Conservation (phyloP, 2,797 vertebrate genomes). For the Eleutherodactylus coqui region DNA sequence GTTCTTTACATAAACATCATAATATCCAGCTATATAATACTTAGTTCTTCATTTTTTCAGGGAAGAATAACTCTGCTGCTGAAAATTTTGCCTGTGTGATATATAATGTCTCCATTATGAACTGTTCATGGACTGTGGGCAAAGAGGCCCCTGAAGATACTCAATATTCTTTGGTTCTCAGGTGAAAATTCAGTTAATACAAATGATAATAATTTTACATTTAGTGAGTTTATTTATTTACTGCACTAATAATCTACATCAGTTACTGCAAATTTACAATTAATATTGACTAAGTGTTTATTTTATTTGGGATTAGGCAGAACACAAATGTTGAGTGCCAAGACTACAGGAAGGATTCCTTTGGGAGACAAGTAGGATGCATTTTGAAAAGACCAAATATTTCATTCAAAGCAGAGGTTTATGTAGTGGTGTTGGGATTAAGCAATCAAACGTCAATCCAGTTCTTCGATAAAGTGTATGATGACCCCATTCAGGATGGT, state of each 20-base stretch:
- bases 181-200: constrained; percentile 9
- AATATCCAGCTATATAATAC: background rate
- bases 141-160: constrained; percentile 39
- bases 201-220: background rate
- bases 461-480: background rate
- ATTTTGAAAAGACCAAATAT: background rate
- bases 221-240: too few species aligned
- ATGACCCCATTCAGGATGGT: background rate
- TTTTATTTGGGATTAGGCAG: constrained; percentile 18
- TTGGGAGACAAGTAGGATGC: constrained; percentile 37
- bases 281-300: background rate
- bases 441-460: constrained; percentile 16
- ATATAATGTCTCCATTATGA: constrained; percentile 26
- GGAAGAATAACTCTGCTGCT: constrained; percentile 22
- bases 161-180: constrained; percentile 15
- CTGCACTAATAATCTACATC: too few species aligned
- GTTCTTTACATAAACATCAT: background rate
- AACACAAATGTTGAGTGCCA: background rate
- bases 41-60: constrained; percentile 10
- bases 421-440: constrained; percentile 1
- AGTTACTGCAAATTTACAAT: background rate
- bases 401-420: background rate
- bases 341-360: constrained; percentile 19
- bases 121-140: constrained; percentile 55
- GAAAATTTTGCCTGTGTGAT: constrained; percentile 34